These are phyloP conservation scores for Euclidia mi DNA, from an alignment of 2,888 invertebrate genomes.

Conservation along the genomic window DNA sequence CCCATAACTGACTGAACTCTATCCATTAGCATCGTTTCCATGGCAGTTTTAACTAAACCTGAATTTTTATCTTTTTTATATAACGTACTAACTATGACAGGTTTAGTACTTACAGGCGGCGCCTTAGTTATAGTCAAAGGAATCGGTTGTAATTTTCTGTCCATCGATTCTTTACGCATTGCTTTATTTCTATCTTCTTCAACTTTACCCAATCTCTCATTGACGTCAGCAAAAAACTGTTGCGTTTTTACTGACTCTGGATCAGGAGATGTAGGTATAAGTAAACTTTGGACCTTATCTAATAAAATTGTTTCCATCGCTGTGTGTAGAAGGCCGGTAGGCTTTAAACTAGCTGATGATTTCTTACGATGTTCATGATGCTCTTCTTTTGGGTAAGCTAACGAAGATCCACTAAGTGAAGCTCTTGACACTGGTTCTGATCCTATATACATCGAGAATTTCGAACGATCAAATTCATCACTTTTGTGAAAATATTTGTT, in stretches of 20 bases:
- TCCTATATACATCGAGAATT: slow-evolving; percentile 85
- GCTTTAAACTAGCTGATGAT: slow-evolving; percentile 62
- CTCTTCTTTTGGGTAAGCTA: slow-evolving; percentile 63
- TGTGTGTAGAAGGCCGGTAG: slow-evolving; percentile 83
- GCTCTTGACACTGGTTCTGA: slow-evolving; percentile 83
- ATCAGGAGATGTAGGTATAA: slow-evolving; percentile 80
- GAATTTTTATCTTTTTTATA: slow-evolving; percentile 37
- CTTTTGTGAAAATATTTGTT: slow-evolving; percentile 74
- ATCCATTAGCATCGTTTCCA: slow-evolving; percentile 87
- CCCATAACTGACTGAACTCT: slow-evolving; percentile 71
- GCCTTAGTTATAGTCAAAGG: slow-evolving; percentile 27
- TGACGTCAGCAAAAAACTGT: slow-evolving; percentile 82
- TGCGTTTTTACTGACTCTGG: slow-evolving; percentile 62
- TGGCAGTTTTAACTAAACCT: slow-evolving; percentile 76
- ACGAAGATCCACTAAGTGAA: slow-evolving; percentile 76
- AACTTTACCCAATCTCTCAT: slow-evolving; percentile 77
- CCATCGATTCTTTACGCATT: slow-evolving; percentile 30
- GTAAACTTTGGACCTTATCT: slow-evolving; percentile 85
- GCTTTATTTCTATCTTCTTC: slow-evolving; percentile 65
- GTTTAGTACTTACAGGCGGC: slow-evolving; percentile 41
- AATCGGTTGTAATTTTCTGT: slow-evolving; percentile 44
- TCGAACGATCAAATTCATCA: slow-evolving; percentile 72
- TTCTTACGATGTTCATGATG: slow-evolving; percentile 70
- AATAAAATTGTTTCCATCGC: slow-evolving; percentile 90
- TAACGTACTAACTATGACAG: slow-evolving; percentile 38